phyloP scores from a whole-genome alignment of 2,888 invertebrate species.

The Notodonta ziczac region DNA sequence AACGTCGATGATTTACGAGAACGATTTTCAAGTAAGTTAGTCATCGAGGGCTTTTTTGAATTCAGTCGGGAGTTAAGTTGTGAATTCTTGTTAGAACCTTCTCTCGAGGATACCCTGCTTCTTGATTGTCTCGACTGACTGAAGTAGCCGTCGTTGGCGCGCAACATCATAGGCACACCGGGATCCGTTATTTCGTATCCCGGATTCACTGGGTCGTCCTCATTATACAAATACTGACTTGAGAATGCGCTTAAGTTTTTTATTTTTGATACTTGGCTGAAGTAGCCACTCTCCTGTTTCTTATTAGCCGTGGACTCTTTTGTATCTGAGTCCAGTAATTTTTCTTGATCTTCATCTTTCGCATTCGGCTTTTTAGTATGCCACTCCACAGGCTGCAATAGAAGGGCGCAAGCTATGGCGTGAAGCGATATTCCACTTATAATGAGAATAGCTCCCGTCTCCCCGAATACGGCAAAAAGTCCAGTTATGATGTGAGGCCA shows the following conservation, averaged over 20 bases:
- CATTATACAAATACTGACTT: constrained; percentile 87
- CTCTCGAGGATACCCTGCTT: constrained; percentile 70
- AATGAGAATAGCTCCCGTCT: constrained; percentile 87
- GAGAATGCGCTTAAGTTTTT: constrained; percentile 81
- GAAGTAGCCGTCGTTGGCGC: constrained; percentile 86
- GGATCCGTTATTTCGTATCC: constrained; percentile 88
- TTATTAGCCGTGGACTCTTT: constrained; percentile 45
- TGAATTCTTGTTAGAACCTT: constrained; percentile 74
- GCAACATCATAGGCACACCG: constrained; percentile 87
- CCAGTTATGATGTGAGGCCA: constrained; percentile 89
- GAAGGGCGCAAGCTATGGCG: constrained; percentile 86
- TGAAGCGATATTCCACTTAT: constrained; percentile 88
- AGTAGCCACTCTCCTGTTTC: constrained; percentile 69
- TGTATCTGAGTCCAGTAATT: constrained; percentile 45
- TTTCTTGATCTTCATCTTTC: constrained; percentile 58
- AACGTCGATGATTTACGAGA: constrained; percentile 77
- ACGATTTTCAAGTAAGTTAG: constrained; percentile 73
- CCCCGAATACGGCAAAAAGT: constrained; percentile 86
- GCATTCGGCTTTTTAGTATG: constrained; percentile 81
- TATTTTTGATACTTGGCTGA: constrained; percentile 68
- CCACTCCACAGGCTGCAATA: constrained; percentile 91
- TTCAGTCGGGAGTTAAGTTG: constrained; percentile 75
- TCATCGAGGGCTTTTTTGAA: constrained; percentile 77
- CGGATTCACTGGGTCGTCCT: constrained; percentile 85
- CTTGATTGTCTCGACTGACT: constrained; percentile 78